Base-by-base conservation (phyloP, 2,113 vertebrate species). In the Pyxicephalus adspersus region DNA sequence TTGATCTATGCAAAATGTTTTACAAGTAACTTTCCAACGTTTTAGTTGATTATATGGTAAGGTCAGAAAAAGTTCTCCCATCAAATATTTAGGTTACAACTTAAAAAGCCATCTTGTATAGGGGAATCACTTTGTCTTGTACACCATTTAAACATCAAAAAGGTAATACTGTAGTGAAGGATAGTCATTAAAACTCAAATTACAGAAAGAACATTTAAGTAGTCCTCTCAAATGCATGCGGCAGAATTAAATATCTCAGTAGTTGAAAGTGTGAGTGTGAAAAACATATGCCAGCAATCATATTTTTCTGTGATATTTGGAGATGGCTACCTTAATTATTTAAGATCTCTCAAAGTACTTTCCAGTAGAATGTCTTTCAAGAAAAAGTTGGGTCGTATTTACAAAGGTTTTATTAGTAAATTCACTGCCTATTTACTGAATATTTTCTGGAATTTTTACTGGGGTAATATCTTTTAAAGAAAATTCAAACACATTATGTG, bases 1-100 rank as follows among this genome's bases (percentile, higher is more conserved):
- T 57, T 73, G 2, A 13, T 34, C 26, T 17, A 20, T 31, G 68
- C 22, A 15, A 58, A 29, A 38, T 38, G n/a, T 19, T 60, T 73
- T 2, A 54, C 29, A 58, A 73, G 28, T 34, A 34, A 60, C 31
- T 23, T 17, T 22, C 26, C 15, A 45, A 45, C 38, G 15, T 25
- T 61, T 20, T 74, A 74, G 28, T 58, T 74, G 34, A 34, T 74
- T 45, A 9, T 45, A 52, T 80, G 82, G 81, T 50, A 52, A 52
- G 86, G 88, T 92, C 90, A 90, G 80, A 61, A 45, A 90, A 57
- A 89, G 85, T 91, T 87, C 87, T 86, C 83, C 87, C 87, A 92
- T 93, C 86, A 91, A 93, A 91, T 91, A 92, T 91, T 92, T 91
- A 91, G 90, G 88, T 86, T 89, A 87, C 28, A 83, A 87, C 81